Evolutionary conservation across 2,113 vertebrate species (phyloP), one percentile per base, ranked within the genome.

Genomic region (Xyliphius kryptos): DNA sequence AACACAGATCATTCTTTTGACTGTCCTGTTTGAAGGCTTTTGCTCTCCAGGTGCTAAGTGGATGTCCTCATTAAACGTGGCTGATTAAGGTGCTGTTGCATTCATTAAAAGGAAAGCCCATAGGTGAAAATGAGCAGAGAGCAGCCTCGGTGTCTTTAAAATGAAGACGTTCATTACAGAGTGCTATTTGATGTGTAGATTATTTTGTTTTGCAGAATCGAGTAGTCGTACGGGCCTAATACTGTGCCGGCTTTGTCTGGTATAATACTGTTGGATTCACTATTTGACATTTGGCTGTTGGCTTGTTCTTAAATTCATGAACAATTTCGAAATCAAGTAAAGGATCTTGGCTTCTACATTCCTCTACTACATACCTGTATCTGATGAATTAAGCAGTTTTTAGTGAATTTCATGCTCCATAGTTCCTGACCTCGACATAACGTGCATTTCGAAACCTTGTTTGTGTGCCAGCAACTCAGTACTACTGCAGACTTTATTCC

Each of bases 11-110:
- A n/a, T 77, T 71, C 51, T 67, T 80, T 60, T 51, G 54, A 36
- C 52, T 57, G 59, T 74, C 48, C 58, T 70, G 56, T 74, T 73
- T 61, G 56, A n/a, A 57, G 21, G 32, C 13, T 20, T 38, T 40
- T 70, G 66, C 56, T 74, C 47, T 63, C 48, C 44, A 60, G 56
- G 70, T 77, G 73, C 70, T 75, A 72, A 74, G 73, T 71, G 69
- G 48, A 46, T 69, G 50, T 61, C 65, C 71, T 77, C 74, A 76
- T 75, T 80, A 77, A 75, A 77, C 69, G 64, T 7, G 67, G 66
- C 63, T 72, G 60, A 72, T 75, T 69, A 81, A 73, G 56, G 48
- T 53, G 67, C 55, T 61, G 5, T 59, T 16, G 56, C 48, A 58
- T 70, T 68, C 53, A n/a, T 46, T 50, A 71, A 48, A 70, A 32